Evolutionary conservation across 2,113 vertebrate species (phyloP).

Genomic region (Lampris incognitus): DNA sequence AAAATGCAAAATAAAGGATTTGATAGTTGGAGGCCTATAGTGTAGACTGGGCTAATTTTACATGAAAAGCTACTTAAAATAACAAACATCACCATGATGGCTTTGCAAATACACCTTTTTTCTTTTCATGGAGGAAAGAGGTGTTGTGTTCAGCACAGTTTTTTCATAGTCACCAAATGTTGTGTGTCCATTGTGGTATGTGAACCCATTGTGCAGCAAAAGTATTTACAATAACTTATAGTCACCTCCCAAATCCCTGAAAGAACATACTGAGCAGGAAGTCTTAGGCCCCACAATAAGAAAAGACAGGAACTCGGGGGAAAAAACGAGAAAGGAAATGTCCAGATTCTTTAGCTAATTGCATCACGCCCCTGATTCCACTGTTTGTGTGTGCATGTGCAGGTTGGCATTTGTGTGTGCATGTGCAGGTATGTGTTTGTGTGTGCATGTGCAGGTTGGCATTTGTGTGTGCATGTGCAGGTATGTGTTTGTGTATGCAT

Average conservation of each 20-base stretch:
- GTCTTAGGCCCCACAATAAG: conserved; percentile 35
- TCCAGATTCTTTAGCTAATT: conserved; percentile 29
- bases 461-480: too few species aligned
- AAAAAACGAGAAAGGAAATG: conserved; percentile 42
- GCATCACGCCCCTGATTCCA: conserved; percentile 3
- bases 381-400: conserved; percentile 18
- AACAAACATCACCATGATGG: too few species aligned
- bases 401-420: not conserved
- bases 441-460: not conserved
- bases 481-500: not conserved
- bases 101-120: too few species aligned
- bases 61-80: too few species aligned
- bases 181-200: not conserved
- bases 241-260: conserved; percentile 11
- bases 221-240: conserved; percentile 24
- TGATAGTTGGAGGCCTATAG: too few species aligned
- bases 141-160: too few species aligned
- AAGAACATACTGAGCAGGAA: conserved; percentile 40
- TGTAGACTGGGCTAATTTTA: too few species aligned
- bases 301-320: conserved; percentile 41
- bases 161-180: too few species aligned
- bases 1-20: too few species aligned
- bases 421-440: too few species aligned
- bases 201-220: not conserved
- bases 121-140: too few species aligned